A percentile compares a stretch with the other conserved stretches of the same genome.
Conservation (phyloP, 2,888 invertebrate genomes). For the Xanthia icteritia region DNA sequence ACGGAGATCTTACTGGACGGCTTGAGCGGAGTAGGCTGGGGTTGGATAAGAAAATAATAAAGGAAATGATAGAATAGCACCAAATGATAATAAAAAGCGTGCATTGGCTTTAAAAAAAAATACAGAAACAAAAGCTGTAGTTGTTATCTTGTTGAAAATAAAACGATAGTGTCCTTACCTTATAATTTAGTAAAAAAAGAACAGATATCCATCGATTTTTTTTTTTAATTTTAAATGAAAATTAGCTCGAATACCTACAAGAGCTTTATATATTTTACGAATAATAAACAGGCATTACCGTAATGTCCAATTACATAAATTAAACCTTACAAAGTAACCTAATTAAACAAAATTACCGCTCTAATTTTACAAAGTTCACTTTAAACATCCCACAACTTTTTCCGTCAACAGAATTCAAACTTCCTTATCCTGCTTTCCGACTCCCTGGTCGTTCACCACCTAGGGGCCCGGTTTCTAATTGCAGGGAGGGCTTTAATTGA, state of each 20-base stretch:
- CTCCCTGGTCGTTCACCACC: constrained; percentile 56
- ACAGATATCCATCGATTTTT: too few species aligned
- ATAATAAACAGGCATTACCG: too few species aligned
- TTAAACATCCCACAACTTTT: constrained; percentile 1
- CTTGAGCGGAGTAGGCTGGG: constrained; percentile 17
- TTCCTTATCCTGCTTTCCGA: constrained; percentile 56
- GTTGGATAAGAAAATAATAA: constrained; percentile 42
- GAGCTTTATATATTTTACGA: too few species aligned
- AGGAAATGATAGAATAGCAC: too few species aligned
- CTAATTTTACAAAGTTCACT: not conserved
- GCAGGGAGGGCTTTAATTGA: constrained; percentile 82
- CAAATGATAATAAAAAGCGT: too few species aligned
- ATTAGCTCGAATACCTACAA: too few species aligned
- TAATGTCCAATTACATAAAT: not conserved
- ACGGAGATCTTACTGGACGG: constrained; percentile 67
- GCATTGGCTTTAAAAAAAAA: too few species aligned
- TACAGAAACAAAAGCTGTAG: too few species aligned
- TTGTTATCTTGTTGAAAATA: too few species aligned
- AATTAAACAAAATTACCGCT: constrained; percentile 1
- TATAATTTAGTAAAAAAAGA: too few species aligned
- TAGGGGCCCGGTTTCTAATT: constrained; percentile 77
- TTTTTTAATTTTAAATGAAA: too few species aligned
- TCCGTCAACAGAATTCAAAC: constrained; percentile 12
- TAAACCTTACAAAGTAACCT: not conserved
- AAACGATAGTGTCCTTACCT: too few species aligned